Evolutionary conservation across 1,140 invertebrate species (phyloP).

Genomic region (Drosophila setifemur): DNA sequence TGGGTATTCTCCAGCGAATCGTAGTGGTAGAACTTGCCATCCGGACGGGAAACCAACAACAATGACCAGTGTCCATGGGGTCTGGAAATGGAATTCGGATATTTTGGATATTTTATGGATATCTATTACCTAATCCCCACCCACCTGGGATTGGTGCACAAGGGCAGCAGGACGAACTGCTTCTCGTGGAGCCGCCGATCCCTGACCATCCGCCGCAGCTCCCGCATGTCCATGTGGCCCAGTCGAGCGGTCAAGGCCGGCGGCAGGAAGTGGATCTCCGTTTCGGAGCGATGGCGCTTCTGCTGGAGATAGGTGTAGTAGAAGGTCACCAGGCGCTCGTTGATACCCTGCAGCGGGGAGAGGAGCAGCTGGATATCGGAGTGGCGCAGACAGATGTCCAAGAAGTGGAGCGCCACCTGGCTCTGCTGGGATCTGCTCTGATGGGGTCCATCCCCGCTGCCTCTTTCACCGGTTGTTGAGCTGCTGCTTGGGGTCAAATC

Average conservation of each 20-base stretch:
- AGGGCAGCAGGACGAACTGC: constrained; percentile 32
- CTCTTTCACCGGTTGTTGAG: background rate
- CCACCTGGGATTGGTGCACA: background rate
- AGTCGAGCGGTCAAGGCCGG: background rate
- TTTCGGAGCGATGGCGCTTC: background rate
- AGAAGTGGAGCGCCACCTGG: constrained; percentile 16
- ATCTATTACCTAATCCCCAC: background rate
- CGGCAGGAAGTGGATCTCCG: constrained; percentile 20
- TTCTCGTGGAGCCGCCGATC: constrained; percentile 6
- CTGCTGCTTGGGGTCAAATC: background rate
- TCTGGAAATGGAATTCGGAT: background rate
- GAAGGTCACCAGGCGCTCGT: constrained; percentile 34
- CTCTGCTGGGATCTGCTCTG: background rate
- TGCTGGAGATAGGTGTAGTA: constrained; percentile 34
- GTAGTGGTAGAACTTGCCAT: constrained; percentile 34
- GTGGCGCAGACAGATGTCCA: constrained; percentile 21
- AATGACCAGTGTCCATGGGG: constrained; percentile 36
- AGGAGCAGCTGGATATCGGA: constrained; percentile 31
- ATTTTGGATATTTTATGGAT: background rate
- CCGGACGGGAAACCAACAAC: constrained; percentile 38
- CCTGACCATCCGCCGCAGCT: background rate
- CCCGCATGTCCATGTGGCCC: background rate
- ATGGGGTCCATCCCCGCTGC: background rate
- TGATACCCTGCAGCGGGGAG: background rate
- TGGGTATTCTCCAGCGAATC: constrained; percentile 43